Conservation (phyloP, 1,140 invertebrate species). For the Paralvinella palmiformis region DNA sequence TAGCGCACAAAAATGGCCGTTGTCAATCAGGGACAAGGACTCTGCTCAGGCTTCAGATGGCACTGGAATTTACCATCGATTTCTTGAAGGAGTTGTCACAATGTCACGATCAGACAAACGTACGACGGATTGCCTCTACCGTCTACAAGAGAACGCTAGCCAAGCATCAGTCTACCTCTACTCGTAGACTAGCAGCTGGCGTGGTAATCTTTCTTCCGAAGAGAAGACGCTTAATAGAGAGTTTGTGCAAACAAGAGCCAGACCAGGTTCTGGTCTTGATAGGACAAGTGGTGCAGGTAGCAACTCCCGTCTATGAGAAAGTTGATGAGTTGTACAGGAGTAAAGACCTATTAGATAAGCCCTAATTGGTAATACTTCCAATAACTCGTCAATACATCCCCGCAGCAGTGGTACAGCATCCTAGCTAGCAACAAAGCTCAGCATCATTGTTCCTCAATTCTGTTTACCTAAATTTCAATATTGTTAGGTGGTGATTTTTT, state of each 20-base stretch:
- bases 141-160: neutral
- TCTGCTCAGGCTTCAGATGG: neutral
- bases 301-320: neutral
- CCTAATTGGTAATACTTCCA: no score
- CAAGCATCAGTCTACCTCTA: neutral
- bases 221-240: neutral
- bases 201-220: neutral
- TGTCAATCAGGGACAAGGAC: neutral
- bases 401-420: no score
- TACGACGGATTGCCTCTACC: neutral
- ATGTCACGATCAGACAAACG: neutral
- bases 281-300: neutral
- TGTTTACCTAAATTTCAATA: no score
- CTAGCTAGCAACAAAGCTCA: no score
- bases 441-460: no score
- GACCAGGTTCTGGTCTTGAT: neutral
- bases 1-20: neutral
- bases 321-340: neutral
- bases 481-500: no score
- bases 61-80: neutral
- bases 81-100: neutral
- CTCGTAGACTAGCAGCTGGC: neutral
- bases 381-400: no score
- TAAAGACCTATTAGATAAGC: neutral
- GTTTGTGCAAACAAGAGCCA: neutral